phyloP scores from a whole-genome alignment of 1,140 invertebrate genomes.

The Zaprionus taronus region DNA sequence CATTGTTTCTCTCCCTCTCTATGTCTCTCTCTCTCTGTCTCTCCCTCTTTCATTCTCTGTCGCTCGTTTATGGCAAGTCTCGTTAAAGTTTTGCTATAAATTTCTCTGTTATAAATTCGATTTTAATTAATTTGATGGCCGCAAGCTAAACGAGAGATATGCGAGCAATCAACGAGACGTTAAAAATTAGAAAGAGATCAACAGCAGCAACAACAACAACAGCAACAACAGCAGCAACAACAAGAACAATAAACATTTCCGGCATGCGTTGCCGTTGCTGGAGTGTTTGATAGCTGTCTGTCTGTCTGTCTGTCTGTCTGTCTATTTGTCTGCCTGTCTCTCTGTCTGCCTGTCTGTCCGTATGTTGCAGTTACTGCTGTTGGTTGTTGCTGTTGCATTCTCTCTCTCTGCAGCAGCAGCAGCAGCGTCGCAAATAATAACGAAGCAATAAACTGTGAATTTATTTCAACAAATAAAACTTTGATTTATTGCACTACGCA shows the following conservation, averaged over 20 bases:
- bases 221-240: conserved; percentile 2
- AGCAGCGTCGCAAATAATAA: conserved; percentile 65
- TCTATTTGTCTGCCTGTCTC: conserved; percentile 29
- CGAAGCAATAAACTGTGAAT: conserved; percentile 82
- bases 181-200: conserved; percentile 49
- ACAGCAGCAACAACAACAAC: background rate
- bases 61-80: background rate
- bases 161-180: conserved; percentile 38
- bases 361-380: conserved; percentile 19
- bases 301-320: conserved; percentile 31
- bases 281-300: conserved; percentile 52
- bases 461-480: conserved; percentile 83
- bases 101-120: conserved; percentile 27
- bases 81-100: conserved; percentile 16
- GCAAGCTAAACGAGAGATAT: conserved; percentile 39
- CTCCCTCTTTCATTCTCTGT: background rate
- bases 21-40: background rate
- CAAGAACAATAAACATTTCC: conserved; percentile 52
- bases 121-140: conserved; percentile 44
- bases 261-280: conserved; percentile 49
- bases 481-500: conserved; percentile 80
- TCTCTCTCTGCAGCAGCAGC: background rate
- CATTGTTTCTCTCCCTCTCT: background rate
- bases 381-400: conserved; percentile 11
- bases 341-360: conserved; percentile 41